These are phyloP conservation scores for Drosophila fulvimacula DNA, from an alignment of 2,888 invertebrate species.

Conservation along the genomic window DNA sequence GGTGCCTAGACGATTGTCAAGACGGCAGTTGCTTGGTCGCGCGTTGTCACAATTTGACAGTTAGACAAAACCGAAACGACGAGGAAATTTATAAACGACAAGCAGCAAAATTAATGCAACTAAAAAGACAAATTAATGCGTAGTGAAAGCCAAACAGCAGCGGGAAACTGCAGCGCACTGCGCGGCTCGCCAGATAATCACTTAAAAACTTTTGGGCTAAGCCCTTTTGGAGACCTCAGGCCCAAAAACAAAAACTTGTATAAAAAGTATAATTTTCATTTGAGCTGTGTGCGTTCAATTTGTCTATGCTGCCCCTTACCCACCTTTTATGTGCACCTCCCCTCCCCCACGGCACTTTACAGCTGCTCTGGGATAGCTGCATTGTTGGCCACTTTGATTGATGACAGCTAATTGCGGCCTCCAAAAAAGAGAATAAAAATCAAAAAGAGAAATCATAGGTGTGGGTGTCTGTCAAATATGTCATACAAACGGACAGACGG, in stretches of 20 bases:
- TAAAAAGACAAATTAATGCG: slow-evolving; percentile 76
- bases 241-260: slow-evolving; percentile 18
- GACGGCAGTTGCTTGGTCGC: slow-evolving; percentile 34
- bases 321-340: background rate
- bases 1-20: slow-evolving; percentile 65
- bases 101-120: slow-evolving; percentile 71
- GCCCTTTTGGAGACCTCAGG: slow-evolving; percentile 63
- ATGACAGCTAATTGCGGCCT: slow-evolving; percentile 81
- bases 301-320: slow-evolving; percentile 49
- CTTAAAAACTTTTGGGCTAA: slow-evolving; percentile 67
- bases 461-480: slow-evolving; percentile 62
- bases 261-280: slow-evolving; percentile 62
- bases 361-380: slow-evolving; percentile 33
- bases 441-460: slow-evolving; percentile 65
- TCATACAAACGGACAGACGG: too few relatives aligned
- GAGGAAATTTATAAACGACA: slow-evolving; percentile 77
- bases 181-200: slow-evolving; percentile 70
- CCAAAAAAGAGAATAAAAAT: slow-evolving; percentile 25
- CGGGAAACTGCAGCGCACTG: slow-evolving; percentile 40
- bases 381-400: slow-evolving; percentile 77
- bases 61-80: slow-evolving; percentile 76
- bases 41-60: slow-evolving; percentile 77
- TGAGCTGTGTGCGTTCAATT: slow-evolving; percentile 66
- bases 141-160: slow-evolving; percentile 70
- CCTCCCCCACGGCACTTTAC: background rate